A percentile compares a stretch with the other conserved stretches of the same genome.
phyloP scores from a whole-genome alignment of 2,888 invertebrate species.

The Xestia ashworthii region DNA sequence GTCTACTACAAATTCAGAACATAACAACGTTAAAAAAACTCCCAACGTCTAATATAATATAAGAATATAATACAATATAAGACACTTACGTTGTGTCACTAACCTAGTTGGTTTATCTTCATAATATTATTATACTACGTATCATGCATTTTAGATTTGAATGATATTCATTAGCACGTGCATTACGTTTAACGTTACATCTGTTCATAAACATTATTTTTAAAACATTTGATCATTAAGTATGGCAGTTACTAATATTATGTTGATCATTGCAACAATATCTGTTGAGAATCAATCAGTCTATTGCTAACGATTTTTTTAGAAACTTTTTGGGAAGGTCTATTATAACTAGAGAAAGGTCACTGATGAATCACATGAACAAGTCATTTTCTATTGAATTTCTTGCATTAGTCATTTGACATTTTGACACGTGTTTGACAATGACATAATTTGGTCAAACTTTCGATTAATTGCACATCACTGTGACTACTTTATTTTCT shows the following conservation, averaged over 20 bases:
- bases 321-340: neutral
- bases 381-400: slow-evolving; percentile 3
- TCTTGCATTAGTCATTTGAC: neutral
- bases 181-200: too few species aligned
- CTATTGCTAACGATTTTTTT: slow-evolving; percentile 3
- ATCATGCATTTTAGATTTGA: too few species aligned
- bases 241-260: too few species aligned
- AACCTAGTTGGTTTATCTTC: neutral
- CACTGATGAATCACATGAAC: slow-evolving; percentile 10
- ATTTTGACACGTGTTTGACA: slow-evolving; percentile 29
- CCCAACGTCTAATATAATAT: neutral
- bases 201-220: too few species aligned
- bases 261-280: too few species aligned
- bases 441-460: slow-evolving; percentile 52
- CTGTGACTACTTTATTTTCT: slow-evolving; percentile 21
- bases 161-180: too few species aligned
- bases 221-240: too few species aligned
- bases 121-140: too few species aligned
- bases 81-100: neutral
- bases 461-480: slow-evolving; percentile 38
- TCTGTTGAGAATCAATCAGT: neutral
- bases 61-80: neutral
- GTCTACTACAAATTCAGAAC: neutral
- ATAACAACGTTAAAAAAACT: neutral
- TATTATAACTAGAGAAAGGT: neutral